Percentiles rank a stretch among this genome's conserved stretches.
Evolutionary conservation across 1,140 invertebrate genomes (phyloP).

Genomic region (Drosophila fuyamai): DNA sequence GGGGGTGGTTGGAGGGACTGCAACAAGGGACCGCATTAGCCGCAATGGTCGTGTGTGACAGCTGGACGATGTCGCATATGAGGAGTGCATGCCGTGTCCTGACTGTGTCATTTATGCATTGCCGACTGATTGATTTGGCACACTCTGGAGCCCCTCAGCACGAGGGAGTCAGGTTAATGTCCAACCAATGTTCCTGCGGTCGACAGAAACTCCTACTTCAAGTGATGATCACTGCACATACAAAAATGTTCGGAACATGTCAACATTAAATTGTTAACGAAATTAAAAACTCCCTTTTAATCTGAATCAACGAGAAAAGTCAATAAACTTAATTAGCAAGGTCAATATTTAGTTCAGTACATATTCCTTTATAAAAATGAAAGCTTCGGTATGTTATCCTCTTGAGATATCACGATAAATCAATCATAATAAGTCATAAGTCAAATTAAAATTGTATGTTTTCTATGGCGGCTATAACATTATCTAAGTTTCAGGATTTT

Average conservation of each 20-base stretch:
- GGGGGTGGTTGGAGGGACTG: neutral
- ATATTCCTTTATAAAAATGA: too few species aligned
- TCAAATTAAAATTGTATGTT: too few species aligned
- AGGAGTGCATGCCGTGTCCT: conserved; percentile 14
- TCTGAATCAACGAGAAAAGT: too few species aligned
- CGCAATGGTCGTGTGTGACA: conserved; percentile 68
- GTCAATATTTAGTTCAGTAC: too few species aligned
- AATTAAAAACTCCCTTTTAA: neutral
- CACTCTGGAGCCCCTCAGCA: conserved; percentile 22
- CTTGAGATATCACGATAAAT: too few species aligned
- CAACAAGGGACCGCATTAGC: conserved; percentile 62
- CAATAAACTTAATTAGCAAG: too few species aligned
- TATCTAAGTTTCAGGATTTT: too few species aligned
- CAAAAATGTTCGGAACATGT: neutral
- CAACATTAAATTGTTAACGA: neutral
- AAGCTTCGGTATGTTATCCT: too few species aligned
- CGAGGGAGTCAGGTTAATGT: conserved; percentile 31
- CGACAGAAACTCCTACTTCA: conserved; percentile 25
- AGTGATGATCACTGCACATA: conserved; percentile 21
- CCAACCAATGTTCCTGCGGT: conserved; percentile 33
- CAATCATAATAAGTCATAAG: too few species aligned
- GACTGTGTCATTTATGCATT: conserved; percentile 60
- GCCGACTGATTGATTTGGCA: conserved; percentile 68
- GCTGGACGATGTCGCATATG: conserved; percentile 47
- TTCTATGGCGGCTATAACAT: too few species aligned